phyloP scores from a whole-genome alignment of 2,113 vertebrate genomes.

The Pipra filicauda region DNA sequence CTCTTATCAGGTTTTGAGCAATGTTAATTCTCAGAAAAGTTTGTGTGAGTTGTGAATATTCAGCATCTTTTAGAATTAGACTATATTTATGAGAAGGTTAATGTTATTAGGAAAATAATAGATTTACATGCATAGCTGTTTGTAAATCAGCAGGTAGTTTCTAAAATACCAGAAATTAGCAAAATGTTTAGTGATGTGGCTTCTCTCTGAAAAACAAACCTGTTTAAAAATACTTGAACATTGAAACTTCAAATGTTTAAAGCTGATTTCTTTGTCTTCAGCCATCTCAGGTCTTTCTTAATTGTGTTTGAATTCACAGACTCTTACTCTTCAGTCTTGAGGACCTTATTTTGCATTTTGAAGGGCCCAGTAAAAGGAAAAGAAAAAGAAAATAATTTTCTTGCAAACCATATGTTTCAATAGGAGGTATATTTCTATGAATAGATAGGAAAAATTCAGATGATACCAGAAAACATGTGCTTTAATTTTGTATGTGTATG shows the following conservation, averaged over 20 bases:
- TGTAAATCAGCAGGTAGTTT: conserved; percentile 49
- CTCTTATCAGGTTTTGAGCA: background rate
- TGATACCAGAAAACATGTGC: background rate
- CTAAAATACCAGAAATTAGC: conserved; percentile 25
- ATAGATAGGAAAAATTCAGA: background rate
- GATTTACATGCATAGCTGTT: conserved; percentile 6
- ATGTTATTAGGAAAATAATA: conserved; percentile 33
- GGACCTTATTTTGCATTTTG: background rate
- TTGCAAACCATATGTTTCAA: background rate
- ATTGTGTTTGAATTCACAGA: background rate
- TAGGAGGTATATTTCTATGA: background rate
- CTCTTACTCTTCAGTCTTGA: background rate
- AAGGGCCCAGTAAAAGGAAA: background rate
- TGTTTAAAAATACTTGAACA: background rate
- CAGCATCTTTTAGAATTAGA: background rate
- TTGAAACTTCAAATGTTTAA: background rate
- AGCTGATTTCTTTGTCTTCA: background rate
- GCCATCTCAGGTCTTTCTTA: background rate
- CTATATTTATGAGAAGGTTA: background rate
- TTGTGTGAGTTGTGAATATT: background rate
- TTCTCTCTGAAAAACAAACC: conserved; percentile 13
- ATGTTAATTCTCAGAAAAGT: background rate
- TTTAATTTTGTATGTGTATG: background rate
- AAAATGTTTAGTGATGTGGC: conserved; percentile 27
- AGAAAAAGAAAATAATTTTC: background rate